A percentile compares a stretch with the other conserved stretches of the same genome.
phyloP scores from a whole-genome alignment of 2,113 vertebrate species.

The Stigmatopora nigra region DNA sequence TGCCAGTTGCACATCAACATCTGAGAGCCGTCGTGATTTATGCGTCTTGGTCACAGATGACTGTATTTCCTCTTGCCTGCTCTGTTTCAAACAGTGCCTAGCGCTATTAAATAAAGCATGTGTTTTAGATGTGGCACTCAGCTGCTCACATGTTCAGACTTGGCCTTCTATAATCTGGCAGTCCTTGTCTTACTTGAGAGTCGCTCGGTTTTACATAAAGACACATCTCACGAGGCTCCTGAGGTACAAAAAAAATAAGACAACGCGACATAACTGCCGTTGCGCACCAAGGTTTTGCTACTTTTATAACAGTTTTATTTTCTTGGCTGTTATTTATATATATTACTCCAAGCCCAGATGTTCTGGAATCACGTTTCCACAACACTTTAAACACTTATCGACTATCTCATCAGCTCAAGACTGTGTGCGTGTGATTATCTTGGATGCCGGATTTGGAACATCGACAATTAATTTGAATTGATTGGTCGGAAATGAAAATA shows the following conservation, averaged over 20 bases:
- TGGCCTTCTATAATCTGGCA: conserved; percentile 36
- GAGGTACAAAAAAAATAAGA: conserved; percentile 11
- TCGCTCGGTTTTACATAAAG: conserved; percentile 27
- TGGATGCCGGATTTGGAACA: conserved; percentile 38
- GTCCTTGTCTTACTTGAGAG: conserved; percentile 41
- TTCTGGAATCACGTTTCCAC: conserved; percentile 28
- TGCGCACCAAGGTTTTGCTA: conserved; percentile 27
- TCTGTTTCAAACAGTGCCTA: conserved; percentile 20
- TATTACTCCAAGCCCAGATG: conserved; percentile 37
- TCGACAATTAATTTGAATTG: conserved; percentile 46
- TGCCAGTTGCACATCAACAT: conserved; percentile 8
- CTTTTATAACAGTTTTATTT: conserved; percentile 32
- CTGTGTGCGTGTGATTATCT: conserved; percentile 24
- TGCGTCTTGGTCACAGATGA: conserved; percentile 18
- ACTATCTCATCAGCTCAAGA: conserved; percentile 44
- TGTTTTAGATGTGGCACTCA: conserved; percentile 33
- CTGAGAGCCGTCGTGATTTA: neutral
- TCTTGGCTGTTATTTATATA: conserved; percentile 40
- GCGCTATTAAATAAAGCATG: conserved; percentile 33
- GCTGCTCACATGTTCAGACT: conserved; percentile 29
- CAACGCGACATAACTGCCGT: conserved; percentile 14
- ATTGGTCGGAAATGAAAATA: conserved; percentile 18
- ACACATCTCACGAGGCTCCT: conserved; percentile 22
- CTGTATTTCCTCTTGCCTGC: conserved; percentile 25
- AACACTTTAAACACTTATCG: conserved; percentile 51